Percentiles rank a stretch among this genome's conserved stretches.
Evolutionary conservation across 2,888 invertebrate species (phyloP).

Genomic region (Ophraella communa): DNA sequence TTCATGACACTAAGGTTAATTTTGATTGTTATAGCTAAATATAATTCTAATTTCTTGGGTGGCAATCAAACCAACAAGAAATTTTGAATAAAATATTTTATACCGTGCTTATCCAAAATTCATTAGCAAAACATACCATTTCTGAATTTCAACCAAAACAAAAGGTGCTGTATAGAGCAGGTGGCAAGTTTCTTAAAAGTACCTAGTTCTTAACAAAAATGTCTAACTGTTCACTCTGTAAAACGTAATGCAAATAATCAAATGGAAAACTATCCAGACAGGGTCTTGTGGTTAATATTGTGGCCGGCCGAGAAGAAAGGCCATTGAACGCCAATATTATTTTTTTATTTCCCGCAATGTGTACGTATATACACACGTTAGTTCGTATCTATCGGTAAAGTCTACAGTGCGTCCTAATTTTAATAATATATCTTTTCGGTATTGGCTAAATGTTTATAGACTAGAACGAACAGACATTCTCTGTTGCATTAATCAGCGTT

Average conservation of each 20-base stretch:
- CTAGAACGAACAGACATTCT: not conserved
- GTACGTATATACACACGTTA: conserved; percentile 2
- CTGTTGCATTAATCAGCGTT: not conserved
- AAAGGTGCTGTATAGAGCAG: no score
- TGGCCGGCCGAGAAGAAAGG: conserved; percentile 5
- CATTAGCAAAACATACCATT: no score
- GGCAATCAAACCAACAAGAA: no score
- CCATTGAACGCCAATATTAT: conserved; percentile 9
- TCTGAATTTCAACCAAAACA: no score
- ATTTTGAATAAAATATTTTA: no score
- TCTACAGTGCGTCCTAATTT: not conserved
- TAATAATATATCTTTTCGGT: not conserved
- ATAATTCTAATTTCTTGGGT: no score
- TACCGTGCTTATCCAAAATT: no score
- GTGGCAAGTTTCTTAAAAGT: no score
- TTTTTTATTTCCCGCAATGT: conserved; percentile 6
- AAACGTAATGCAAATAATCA: not conserved
- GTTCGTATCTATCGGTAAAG: not conserved
- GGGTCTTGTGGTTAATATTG: conserved; percentile 4
- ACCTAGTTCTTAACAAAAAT: no score
- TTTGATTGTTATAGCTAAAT: no score
- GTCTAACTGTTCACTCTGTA: no score
- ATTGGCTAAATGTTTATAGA: not conserved
- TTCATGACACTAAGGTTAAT: no score
- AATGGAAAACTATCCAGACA: conserved; percentile 5